Evolutionary conservation across 1,140 invertebrate species (phyloP).

Genomic region (Brachionus angularis): DNA sequence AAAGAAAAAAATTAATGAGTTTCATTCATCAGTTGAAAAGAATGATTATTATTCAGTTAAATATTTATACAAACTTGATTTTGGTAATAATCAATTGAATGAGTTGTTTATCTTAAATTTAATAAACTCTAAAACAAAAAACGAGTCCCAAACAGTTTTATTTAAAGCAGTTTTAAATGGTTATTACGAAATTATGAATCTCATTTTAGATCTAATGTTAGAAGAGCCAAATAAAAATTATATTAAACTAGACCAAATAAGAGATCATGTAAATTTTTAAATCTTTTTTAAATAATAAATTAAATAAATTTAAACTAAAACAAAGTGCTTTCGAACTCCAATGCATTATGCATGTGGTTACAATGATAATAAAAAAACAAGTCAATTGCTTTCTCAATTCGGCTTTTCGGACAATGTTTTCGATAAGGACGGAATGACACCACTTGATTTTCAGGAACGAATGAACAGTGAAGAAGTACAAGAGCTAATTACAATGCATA

Average conservation of each 20-base stretch:
- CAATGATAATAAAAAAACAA: conserved; percentile 35
- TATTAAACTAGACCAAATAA: conserved; percentile 12
- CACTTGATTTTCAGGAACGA: conserved; percentile 38
- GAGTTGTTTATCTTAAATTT: conserved; percentile 6
- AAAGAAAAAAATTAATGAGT: conserved; percentile 33
- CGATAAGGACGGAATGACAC: conserved; percentile 42
- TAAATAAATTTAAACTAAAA: background rate
- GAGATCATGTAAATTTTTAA: conserved; percentile 24
- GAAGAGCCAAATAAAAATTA: background rate
- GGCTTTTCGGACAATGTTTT: conserved; percentile 44
- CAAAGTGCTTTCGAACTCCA: conserved; percentile 38
- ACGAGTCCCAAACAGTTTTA: conserved; percentile 35
- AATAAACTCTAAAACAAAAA: background rate
- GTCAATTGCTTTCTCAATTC: conserved; percentile 12
- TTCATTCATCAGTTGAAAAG: conserved; percentile 33
- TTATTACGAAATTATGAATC: conserved; percentile 15
- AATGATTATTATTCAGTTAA: conserved; percentile 39
- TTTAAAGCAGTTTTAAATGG: conserved; percentile 35
- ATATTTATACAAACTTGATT: background rate
- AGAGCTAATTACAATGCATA: conserved; percentile 9
- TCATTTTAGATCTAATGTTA: conserved; percentile 1
- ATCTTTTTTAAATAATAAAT: background rate
- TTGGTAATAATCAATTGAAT: background rate
- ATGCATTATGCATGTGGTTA: conserved; percentile 36
- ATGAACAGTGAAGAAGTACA: conserved; percentile 34